Conservation (phyloP, 2,797 vertebrate species). For the Mormyrus hasselquistii region DNA sequence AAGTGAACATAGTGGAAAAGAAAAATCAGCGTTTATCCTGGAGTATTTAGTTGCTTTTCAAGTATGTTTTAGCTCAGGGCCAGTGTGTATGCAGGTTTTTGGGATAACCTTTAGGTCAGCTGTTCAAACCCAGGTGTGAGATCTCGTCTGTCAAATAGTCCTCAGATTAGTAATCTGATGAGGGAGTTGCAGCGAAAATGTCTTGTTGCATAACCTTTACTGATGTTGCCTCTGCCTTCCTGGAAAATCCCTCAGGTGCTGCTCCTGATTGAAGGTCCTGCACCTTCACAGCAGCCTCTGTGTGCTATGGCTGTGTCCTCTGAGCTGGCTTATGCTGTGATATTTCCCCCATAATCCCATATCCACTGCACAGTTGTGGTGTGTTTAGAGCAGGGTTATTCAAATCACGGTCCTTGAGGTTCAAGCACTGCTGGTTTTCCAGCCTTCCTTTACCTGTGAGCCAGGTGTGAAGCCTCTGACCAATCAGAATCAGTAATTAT, state of each 20-base stretch:
- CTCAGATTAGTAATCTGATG: not conserved
- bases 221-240: not conserved
- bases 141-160: too few species aligned
- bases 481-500: too few species aligned
- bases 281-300: not conserved
- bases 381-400: not conserved
- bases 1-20: too few species aligned
- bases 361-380: not conserved
- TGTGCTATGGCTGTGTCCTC: not conserved
- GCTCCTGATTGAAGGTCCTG: not conserved
- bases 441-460: too few species aligned
- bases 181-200: not conserved
- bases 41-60: too few species aligned
- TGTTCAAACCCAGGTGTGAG: too few species aligned
- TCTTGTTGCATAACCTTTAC: not conserved
- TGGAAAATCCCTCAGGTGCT: not conserved
- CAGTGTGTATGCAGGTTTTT: too few species aligned
- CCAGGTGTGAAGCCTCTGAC: too few species aligned
- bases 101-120: too few species aligned
- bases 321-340: not conserved
- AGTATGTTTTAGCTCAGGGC: not conserved
- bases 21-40: too few species aligned
- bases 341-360: not conserved
- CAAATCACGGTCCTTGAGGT: too few species aligned
- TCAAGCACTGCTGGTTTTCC: too few species aligned